Base-by-base conservation (phyloP, 2,888 invertebrate genomes). In the Caenorhabditis wallacei region DNA sequence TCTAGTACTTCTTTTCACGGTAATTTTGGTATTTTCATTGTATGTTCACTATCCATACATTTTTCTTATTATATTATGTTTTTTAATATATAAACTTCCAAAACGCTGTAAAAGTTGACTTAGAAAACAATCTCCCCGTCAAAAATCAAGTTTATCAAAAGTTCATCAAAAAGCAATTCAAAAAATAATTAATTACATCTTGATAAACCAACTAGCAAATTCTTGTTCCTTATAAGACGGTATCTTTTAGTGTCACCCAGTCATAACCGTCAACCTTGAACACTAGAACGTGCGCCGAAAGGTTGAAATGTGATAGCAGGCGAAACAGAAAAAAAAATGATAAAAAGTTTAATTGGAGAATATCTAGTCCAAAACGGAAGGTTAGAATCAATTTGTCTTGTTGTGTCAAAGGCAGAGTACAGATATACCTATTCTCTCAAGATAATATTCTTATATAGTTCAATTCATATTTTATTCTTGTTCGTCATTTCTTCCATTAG, bases 281-380 rank as follows among this genome's bases (percentile, higher is more conserved):
- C 64, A 51, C 48, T 51, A 30, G 64, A 64, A 64, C 64, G 48
- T 46, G 35, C 48, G 51, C 64, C 4, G 46, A 48, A 64, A 48
- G 48, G 48, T 64, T 48, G 48, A 64, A 64, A 64, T 48, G 64
- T 51, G 64, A 64, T 51, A 64, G 64, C 46, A 51, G 26, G 7
- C 43, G 13, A 24, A 18, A n/a, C n/a, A n/a, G n/a, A n/a, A n/a
- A n/a, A n/a, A n/a, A n/a, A 26, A 13, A 48, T 48, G 35, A 43
- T 43, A 26, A 20, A 64, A 48, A 43, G 30, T 64, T 64, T 64
- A 20, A 64, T 48, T 64, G 35, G 64, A 35, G 35, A 48, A 18
- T 51, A 48, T 26, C 26, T 26, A 11, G 20, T 20, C 13, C 18
- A 59, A 56, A 22, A 59, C 7, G 26, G 30, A 13, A 26, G 26